Base-by-base conservation (phyloP, 2,888 invertebrate genomes). In the Microplitis manilae region DNA sequence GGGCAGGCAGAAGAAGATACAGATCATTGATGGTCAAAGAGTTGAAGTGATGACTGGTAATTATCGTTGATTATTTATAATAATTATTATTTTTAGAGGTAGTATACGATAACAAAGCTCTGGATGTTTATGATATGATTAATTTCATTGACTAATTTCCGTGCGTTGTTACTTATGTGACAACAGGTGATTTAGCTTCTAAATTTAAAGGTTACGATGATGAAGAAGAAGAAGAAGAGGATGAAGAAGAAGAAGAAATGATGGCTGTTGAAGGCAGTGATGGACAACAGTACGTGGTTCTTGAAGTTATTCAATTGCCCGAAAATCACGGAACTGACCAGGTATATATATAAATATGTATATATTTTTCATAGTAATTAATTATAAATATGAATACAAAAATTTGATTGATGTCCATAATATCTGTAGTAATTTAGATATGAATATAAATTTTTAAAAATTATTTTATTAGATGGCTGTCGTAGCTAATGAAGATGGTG, bases 211-310 rank as follows among this genome's bases (percentile, higher is more conserved):
- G 90, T 87, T 90, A 90, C 65, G 89, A 88, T 60, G 87, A 90
- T 62, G 89, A 88, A 50, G 87, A 89, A n/a, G 85, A 85, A 30
- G 89, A 90, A 68, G 89, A 89, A 71, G 88, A 86, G 59, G 89
- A 89, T 77, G 92, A 92, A 76, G 91, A 91, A 60, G 92, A 93
- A 79, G 93, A 92, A 59, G 92, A 93, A 75, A 92, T 94, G 89
- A 92, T 94, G 90, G 92, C 94, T 5, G 93, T 94, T 0, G 93
- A 95, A 87, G 93, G 93, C 38, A 92, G 93, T 6, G 94, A 94
- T 88, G 96, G 96, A 0, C 95, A 96, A 83, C 95, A 96, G 88
- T 96, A 96, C 85, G 96, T 97, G 70, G 96, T 97, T n/a, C 91
- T 97, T 13, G 96, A 97, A 90, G 96, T 97, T 8, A 96, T 97